Base-by-base conservation (phyloP, 2,888 invertebrate genomes). In the Callyntrura sp. region DNA sequence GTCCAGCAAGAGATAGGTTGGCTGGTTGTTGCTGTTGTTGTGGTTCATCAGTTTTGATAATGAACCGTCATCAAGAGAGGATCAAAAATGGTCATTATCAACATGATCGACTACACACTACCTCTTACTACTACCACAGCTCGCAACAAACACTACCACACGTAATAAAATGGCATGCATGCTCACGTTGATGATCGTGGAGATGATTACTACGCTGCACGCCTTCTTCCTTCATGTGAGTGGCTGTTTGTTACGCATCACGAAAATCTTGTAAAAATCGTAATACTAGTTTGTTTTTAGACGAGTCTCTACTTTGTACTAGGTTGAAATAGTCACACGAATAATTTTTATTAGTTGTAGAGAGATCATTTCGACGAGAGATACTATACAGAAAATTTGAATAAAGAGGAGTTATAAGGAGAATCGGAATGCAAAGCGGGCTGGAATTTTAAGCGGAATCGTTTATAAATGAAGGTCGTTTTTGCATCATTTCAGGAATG, bases 41-140 rank as follows among this genome's bases (percentile, higher is more conserved):
- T 68, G 65, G 88, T 25, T 68, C 82, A 82, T 82, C 88, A 88
- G 81, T 68, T 78, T n/a, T 78, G 78, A 55, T 78, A 55, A 78
- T 78, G 78, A 78, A 78, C 78, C 78, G n/a, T n/a, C n/a, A 55
- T 84, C 51, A 65, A 70, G 45, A 45, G n/a, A 48, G 51, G 14
- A 68, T n/a, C 70, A 51, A 14, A n/a, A 12, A 55, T 51, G 8
- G 28, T 55, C 48, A 35, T 68, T 51, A 35, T 51, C 23, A 45
- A 20, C 48, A 65, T 82, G 25, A 68, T 62, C 81, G 12, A 2
- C 23, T 20, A 11, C 6, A 43, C 23, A 68, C 57, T n/a, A 79
- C n/a, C n/a, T n/a, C n/a, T n/a, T n/a, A n/a, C n/a, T n/a, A n/a
- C n/a, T n/a, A n/a, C n/a, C n/a, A n/a, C n/a, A n/a, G n/a, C n/a